These are phyloP conservation scores for Macropus fuliginosus DNA, from an alignment of 2,797 vertebrate species.

Conservation along the genomic window DNA sequence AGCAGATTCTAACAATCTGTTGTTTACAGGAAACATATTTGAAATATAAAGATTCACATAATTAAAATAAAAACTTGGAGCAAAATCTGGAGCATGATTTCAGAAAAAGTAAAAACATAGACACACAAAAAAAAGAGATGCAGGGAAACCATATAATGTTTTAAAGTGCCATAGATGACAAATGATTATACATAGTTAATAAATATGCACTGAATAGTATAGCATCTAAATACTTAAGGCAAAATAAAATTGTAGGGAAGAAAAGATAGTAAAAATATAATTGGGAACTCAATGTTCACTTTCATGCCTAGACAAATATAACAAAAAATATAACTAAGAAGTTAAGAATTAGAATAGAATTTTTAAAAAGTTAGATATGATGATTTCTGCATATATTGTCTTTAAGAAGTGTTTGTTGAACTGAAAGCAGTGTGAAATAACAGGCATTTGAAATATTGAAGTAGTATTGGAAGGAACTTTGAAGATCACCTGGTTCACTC, in stretches of 20 bases:
- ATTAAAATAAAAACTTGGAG: neutral
- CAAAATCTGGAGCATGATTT: neutral
- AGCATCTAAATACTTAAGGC: neutral
- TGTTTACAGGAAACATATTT: neutral
- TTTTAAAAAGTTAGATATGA: neutral
- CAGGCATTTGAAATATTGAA: neutral
- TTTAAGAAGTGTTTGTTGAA: neutral
- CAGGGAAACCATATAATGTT: neutral
- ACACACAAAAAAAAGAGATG: neutral
- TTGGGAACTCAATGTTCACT: neutral
- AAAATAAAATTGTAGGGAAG: neutral
- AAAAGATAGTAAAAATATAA: neutral
- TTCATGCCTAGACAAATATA: neutral
- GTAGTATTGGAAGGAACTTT: neutral
- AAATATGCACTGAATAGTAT: neutral
- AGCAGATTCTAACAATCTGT: neutral
- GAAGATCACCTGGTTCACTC: neutral
- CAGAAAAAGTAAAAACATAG: neutral
- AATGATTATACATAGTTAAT: neutral
- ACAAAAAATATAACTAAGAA: neutral
- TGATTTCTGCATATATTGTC: neutral
- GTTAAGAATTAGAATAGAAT: neutral
- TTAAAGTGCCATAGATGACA: neutral
- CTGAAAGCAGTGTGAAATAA: neutral
- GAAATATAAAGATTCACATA: neutral